These are phyloP conservation scores for Pemphredon lugubris DNA, from an alignment of 2,888 invertebrate genomes.

Conservation along the genomic window DNA sequence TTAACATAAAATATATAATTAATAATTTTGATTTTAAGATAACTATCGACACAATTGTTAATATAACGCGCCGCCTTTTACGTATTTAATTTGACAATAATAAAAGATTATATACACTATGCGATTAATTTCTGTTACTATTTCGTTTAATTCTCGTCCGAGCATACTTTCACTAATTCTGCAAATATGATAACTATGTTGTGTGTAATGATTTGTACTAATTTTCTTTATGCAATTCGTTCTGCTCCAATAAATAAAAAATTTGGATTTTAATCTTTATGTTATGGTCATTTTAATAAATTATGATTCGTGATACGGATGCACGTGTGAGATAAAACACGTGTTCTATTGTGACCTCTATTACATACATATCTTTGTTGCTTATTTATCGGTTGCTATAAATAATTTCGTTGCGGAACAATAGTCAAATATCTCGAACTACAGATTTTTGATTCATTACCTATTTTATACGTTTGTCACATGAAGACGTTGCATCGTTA, in stretches of 20 bases:
- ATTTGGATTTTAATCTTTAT: constrained; percentile 5
- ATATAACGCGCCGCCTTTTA: constrained; percentile 53
- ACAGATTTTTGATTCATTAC: neutral
- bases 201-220: constrained; percentile 7
- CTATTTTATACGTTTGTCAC: neutral
- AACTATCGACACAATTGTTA: constrained; percentile 40
- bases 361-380: too few relatives aligned
- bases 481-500: neutral
- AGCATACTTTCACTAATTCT: constrained; percentile 12
- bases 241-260: constrained; percentile 3
- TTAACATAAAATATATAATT: constrained; percentile 47
- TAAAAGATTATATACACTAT: constrained; percentile 50
- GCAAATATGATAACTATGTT: constrained; percentile 31
- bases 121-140: constrained; percentile 31
- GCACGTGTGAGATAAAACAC: too few relatives aligned
- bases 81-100: constrained; percentile 53
- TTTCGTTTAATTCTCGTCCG: constrained; percentile 18
- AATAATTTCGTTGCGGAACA: too few relatives aligned
- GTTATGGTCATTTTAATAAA: neutral
- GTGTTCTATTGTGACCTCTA: too few relatives aligned
- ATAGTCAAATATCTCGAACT: too few relatives aligned
- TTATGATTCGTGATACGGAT: too few relatives aligned
- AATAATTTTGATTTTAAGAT: constrained; percentile 49
- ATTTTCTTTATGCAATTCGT: constrained; percentile 1
- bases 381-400: too few relatives aligned